phyloP scores from a whole-genome alignment of 2,113 vertebrate species.

The Otus sunia region DNA sequence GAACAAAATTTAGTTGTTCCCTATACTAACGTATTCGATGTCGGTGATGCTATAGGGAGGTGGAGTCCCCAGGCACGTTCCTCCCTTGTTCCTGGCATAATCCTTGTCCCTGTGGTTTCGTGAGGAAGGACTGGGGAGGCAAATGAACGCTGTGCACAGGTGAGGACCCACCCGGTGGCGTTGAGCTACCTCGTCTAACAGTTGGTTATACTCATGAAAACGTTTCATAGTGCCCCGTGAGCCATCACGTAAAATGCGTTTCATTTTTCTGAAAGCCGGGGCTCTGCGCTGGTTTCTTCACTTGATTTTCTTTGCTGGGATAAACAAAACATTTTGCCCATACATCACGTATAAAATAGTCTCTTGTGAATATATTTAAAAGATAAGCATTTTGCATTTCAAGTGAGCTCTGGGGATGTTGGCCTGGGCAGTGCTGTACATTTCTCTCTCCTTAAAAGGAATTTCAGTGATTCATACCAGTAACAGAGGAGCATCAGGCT shows the following conservation, averaged over 20 bases:
- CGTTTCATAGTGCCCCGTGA: background rate
- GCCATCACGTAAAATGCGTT: background rate
- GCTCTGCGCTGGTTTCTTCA: background rate
- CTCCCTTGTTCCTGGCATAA: background rate
- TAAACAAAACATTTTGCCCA: background rate
- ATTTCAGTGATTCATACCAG: background rate
- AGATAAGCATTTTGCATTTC: background rate
- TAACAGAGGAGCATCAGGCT: background rate
- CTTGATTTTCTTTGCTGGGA: background rate
- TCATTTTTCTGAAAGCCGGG: background rate
- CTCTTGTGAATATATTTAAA: background rate
- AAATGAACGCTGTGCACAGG: background rate
- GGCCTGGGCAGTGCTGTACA: background rate
- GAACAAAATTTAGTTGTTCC: background rate
- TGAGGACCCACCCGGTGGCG: no score
- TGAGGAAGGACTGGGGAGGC: background rate
- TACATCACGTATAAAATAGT: background rate
- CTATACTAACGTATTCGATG: rapidly evolving
- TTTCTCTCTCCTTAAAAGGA: background rate
- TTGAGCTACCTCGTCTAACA: background rate
- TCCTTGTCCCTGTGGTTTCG: rapidly evolving
- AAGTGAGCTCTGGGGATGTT: background rate
- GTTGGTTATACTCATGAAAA: background rate
- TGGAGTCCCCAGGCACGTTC: rapidly evolving
- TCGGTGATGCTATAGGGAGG: rapidly evolving